Evolutionary conservation across 2,113 vertebrate genomes (phyloP), one percentile per base, ranked within the genome.

Genomic region (Carassius gibelio): DNA sequence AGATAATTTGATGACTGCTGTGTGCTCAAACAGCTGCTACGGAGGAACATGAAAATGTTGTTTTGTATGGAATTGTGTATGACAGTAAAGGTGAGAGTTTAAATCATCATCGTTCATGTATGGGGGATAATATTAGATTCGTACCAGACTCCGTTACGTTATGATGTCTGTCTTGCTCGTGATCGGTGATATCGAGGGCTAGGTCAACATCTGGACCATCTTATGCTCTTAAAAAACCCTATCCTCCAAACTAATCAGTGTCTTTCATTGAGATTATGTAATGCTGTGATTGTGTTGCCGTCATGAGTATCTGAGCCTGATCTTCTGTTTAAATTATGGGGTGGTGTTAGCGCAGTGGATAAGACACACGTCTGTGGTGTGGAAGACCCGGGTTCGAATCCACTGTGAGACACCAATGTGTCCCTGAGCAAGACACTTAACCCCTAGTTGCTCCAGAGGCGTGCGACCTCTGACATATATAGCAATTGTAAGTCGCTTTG

Each of bases 181-280:
- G 69, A 72, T 45, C 38, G n/a, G 69, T 45, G 69, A 13, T 45
- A 72, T 45, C 11, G 9, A 72, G 38, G 69, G 19, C 69, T 11
- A 76, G 50, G 50, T 76, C 50, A 76, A 76, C 75, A 76, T 76
- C 48, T 76, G 75, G 75, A 57, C 50, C 23, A 57, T 57, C 75
- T 57, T 36, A 76, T 42, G 19, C 69, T 21, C 36, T 52, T 30
- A 76, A 30, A 76, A 76, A 11, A 34, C 48, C 10, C 48, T 30
- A 34, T 55, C 26, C 26, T 76, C 15, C 4, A 52, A 34, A 76
- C 75, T 5, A 34, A 76, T 57, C 8, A 77, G 30, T 30, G 8
- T 77, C 50, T 55, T 21, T 77, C 26, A 77, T 77, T 57, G 14
- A 10, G 26, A 55, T 79, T 45, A 79, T 79, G 77, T 62, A 79